Base-by-base conservation (phyloP, 2,113 vertebrate genomes). In the Nansenia antarctica region DNA sequence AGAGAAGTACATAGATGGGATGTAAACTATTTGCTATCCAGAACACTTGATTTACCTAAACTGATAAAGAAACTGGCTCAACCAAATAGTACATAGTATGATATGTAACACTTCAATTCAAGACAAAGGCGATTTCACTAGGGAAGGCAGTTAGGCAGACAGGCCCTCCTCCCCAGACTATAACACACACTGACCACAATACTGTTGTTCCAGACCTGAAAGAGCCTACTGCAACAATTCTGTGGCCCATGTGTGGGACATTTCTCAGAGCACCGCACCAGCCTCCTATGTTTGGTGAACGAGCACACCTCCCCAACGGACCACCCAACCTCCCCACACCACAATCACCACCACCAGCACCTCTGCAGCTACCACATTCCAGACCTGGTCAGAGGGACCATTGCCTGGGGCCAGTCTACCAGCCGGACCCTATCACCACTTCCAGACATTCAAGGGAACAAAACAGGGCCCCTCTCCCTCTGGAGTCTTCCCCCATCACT, bases 241-340 rank as follows among this genome's bases (percentile, higher is more conserved):
- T 73, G 78, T 65, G 82, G 85, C 59, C 79, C 74, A 26, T 5
- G 67, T 59, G 58, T 77, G 82, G 84, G 86, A 79, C 85, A 54
- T 81, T 76, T 88, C 88, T 89, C 5, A 3, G 24, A 82, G 90
- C 87, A 65, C 69, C 80, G 82, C 75, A 73, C 66, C 2, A 62
- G 83, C 81, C 81, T 58, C 74, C 42, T 5, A 26, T 86, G 82
- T 87, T 73, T 32, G 42, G 63, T 84, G 72, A 81, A 72, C 53
- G 77, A 87, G 78, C 77, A 72, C 9, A 49, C 53, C 71, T 74
- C 78, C 80, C 42, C 74, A 59, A 74, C 27, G 62, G 82, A 76
- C 81, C 54, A 5, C 74, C 49, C 66, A 63, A 29, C 67, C 3
- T 62, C 57, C 27, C 59, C 65, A 35, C 72, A n/a, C 57, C 49